Conservation (phyloP, 1,140 invertebrate genomes). For the Eubasilissa regina region DNA sequence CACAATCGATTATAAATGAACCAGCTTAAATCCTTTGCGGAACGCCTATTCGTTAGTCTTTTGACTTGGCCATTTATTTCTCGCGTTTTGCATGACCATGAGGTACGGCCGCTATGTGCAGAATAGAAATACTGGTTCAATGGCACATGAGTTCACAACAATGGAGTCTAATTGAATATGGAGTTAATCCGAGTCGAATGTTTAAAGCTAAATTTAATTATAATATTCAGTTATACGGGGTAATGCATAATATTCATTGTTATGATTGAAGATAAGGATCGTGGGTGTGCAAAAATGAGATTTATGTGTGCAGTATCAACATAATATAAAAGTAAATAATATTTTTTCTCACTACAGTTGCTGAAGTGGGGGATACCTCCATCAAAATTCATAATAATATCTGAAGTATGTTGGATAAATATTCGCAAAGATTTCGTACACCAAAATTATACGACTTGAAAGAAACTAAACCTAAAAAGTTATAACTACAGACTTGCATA, state of each 20-base stretch:
- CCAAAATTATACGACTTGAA: too few relatives aligned
- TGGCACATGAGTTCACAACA: slow-evolving; percentile 32
- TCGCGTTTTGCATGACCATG: slow-evolving; percentile 41
- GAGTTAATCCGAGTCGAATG: slow-evolving; percentile 12
- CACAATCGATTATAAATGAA: slow-evolving; percentile 61
- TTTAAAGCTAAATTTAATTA: slow-evolving; percentile 23
- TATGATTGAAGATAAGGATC: too few relatives aligned
- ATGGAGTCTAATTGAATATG: slow-evolving; percentile 43
- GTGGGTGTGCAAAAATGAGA: too few relatives aligned
- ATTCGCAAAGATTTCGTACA: too few relatives aligned
- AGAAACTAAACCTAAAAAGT: too few relatives aligned
- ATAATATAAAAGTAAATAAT: too few relatives aligned
- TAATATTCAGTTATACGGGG: slow-evolving; percentile 17
- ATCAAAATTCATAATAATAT: too few relatives aligned
- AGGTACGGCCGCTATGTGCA: not conserved
- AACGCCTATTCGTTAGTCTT: slow-evolving; percentile 52
- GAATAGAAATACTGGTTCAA: slow-evolving; percentile 41
- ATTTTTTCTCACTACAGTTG: too few relatives aligned
- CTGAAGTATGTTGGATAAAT: too few relatives aligned
- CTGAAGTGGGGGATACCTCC: too few relatives aligned
- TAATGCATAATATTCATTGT: not conserved
- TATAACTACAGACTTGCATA: too few relatives aligned
- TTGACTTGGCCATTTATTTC: slow-evolving; percentile 31
- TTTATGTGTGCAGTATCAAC: too few relatives aligned
- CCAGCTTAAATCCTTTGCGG: slow-evolving; percentile 52